Percentiles rank a stretch among this genome's conserved stretches.
These are phyloP conservation scores for Potamarius usumacintae DNA, from an alignment of 2,113 vertebrate genomes.

Conservation along the genomic window DNA sequence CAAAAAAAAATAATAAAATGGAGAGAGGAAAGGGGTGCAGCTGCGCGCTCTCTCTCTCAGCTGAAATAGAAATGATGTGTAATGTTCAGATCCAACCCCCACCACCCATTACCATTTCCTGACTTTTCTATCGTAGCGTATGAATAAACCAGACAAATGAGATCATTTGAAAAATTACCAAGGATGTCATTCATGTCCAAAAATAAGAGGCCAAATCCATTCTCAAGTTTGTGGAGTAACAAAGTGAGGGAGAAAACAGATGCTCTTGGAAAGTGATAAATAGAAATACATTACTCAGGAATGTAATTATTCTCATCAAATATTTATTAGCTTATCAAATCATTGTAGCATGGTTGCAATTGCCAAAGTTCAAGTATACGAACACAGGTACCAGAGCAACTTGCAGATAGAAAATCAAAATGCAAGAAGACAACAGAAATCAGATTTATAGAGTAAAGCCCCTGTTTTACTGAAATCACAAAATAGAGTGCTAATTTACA, in stretches of 20 bases:
- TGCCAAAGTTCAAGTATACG: not conserved
- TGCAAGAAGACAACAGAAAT: no score
- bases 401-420: not conserved
- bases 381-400: not conserved
- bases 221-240: conserved; percentile 55
- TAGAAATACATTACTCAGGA: not conserved
- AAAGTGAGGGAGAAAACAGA: conserved; percentile 44
- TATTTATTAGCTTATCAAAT: conserved; percentile 13
- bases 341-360: not conserved
- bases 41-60: conserved; percentile 56
- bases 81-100: conserved; percentile 43
- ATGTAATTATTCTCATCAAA: not conserved
- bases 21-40: conserved; percentile 53
- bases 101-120: conserved; percentile 48
- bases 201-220: conserved; percentile 65
- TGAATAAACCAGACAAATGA: conserved; percentile 63
- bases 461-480: no score
- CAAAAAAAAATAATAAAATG: not conserved
- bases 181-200: conserved; percentile 72
- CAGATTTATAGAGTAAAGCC: no score
- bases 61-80: conserved; percentile 65
- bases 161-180: conserved; percentile 70
- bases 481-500: no score
- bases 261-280: conserved; percentile 29
- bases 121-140: conserved; percentile 51